Percentiles rank a stretch among this genome's conserved stretches.
phyloP scores from a whole-genome alignment of 2,797 vertebrate species.

The Onychomys torridus region DNA sequence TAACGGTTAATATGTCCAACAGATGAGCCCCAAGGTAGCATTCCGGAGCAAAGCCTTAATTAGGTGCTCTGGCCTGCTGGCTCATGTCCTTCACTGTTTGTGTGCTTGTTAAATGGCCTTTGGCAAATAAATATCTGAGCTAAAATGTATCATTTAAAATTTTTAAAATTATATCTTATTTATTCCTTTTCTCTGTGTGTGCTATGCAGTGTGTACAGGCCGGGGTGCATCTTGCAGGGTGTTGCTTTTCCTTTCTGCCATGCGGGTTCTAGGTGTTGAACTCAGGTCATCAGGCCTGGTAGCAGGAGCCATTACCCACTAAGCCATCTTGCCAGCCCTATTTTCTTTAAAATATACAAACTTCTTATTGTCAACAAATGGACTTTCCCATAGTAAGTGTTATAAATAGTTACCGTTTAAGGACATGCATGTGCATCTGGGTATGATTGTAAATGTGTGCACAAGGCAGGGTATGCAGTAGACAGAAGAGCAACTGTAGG shows the following conservation, averaged over 20 bases:
- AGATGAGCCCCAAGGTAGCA: neutral
- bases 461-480: neutral
- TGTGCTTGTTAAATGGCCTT: neutral
- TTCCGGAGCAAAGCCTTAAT: neutral
- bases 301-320: neutral
- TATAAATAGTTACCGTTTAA: neutral
- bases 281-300: neutral
- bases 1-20: neutral
- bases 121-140: neutral
- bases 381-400: neutral
- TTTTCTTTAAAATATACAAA: slow-evolving; percentile 49
- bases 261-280: neutral
- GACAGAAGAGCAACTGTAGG: neutral
- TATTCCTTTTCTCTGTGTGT: no score
- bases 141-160: slow-evolving; percentile 15
- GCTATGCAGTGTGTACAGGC: neutral
- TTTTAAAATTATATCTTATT: neutral
- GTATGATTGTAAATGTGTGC: neutral
- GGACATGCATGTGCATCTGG: neutral
- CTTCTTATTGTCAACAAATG: neutral
- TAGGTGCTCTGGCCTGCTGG: neutral
- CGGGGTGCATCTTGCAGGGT: neutral
- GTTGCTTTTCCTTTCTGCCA: neutral
- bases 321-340: neutral
- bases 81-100: neutral